These are phyloP conservation scores for Spodoptera picta DNA, from an alignment of 2,888 invertebrate species.

Conservation along the genomic window DNA sequence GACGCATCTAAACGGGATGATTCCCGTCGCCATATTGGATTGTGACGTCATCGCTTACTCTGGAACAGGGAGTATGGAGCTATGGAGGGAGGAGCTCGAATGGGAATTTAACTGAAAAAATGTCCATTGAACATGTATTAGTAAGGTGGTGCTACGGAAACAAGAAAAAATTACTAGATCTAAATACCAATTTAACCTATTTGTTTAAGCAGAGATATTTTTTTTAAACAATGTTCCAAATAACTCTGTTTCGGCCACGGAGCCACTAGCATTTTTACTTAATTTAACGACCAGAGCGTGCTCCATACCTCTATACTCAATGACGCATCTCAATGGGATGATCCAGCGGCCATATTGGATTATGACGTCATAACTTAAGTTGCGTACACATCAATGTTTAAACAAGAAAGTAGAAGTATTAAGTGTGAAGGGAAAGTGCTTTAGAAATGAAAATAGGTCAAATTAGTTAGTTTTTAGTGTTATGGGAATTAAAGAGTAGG, in stretches of 20 bases:
- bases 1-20: slow-evolving; percentile 35
- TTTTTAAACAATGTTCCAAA: no score
- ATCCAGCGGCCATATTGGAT: slow-evolving; percentile 22
- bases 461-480: slow-evolving; percentile 22
- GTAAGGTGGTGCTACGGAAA: no score
- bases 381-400: slow-evolving; percentile 17
- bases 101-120: no score
- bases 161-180: no score
- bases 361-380: slow-evolving; percentile 34
- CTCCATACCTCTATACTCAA: background rate
- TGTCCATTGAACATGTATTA: no score
- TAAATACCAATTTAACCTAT: no score
- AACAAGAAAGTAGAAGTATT: slow-evolving; percentile 28
- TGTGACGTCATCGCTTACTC: slow-evolving; percentile 32
- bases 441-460: slow-evolving; percentile 33
- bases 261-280: no score
- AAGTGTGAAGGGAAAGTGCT: slow-evolving; percentile 17
- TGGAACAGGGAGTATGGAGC: no score
- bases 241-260: no score
- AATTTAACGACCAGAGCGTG: no score
- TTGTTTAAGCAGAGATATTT: no score
- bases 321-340: slow-evolving; percentile 34
- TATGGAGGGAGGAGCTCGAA: no score
- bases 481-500: slow-evolving; percentile 13
- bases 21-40: slow-evolving; percentile 22